phyloP scores from a whole-genome alignment of 2,888 invertebrate species.

The Lasius fuliginosus region DNA sequence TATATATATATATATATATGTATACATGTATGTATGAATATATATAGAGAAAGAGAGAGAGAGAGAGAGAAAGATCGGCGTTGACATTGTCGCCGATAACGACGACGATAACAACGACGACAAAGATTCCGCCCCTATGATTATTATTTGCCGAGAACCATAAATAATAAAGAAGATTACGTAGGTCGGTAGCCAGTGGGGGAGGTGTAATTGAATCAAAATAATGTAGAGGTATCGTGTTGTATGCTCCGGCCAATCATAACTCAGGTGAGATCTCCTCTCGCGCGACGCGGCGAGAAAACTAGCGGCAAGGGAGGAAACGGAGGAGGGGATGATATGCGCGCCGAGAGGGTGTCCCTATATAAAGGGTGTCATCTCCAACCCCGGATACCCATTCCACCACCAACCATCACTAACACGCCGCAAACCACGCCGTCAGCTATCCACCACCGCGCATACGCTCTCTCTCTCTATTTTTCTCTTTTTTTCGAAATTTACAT shows the following conservation, averaged over 20 bases:
- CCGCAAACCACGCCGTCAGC: slow-evolving; percentile 55
- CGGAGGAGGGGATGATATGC: slow-evolving; percentile 73
- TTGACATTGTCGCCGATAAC: slow-evolving; percentile 36
- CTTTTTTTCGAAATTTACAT: slow-evolving; percentile 5
- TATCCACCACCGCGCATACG: neutral
- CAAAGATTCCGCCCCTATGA: slow-evolving; percentile 58
- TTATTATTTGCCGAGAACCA: slow-evolving; percentile 77
- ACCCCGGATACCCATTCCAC: slow-evolving; percentile 82
- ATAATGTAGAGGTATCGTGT: slow-evolving; percentile 84
- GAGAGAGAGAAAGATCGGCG: neutral
- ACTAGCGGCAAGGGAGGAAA: slow-evolving; percentile 32
- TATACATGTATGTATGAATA: too few relatives aligned
- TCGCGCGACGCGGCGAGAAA: slow-evolving; percentile 29
- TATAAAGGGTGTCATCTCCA: slow-evolving; percentile 84
- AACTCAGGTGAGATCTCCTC: slow-evolving; percentile 81
- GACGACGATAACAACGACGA: slow-evolving; percentile 7
- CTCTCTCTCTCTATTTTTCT: slow-evolving; percentile 1
- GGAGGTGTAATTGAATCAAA: slow-evolving; percentile 84
- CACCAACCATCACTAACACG: slow-evolving; percentile 67
- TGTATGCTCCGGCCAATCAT: slow-evolving; percentile 82
- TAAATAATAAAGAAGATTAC: slow-evolving; percentile 82
- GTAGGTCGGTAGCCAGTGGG: slow-evolving; percentile 79
- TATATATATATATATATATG: neutral
- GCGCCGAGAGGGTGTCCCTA: slow-evolving; percentile 82
- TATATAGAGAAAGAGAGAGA: neutral